phyloP scores from a whole-genome alignment of 1,140 invertebrate genomes.

The Manduca sexta region DNA sequence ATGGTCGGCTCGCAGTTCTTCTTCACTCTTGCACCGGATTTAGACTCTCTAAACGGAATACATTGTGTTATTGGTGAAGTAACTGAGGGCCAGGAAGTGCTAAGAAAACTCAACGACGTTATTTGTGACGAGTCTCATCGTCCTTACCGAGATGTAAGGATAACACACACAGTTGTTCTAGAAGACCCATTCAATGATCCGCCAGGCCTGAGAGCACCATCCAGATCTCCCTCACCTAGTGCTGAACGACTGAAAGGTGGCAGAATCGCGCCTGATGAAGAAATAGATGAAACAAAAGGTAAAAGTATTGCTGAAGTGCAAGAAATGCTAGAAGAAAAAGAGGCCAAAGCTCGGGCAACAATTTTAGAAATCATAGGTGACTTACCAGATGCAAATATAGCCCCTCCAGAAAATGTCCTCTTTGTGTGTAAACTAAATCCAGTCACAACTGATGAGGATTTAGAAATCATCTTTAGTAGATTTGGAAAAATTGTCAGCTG shows the following conservation, averaged over 20 bases:
- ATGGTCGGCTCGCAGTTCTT: constrained; percentile 99
- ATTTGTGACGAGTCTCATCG: constrained; percentile 93
- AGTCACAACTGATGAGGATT: constrained; percentile 97
- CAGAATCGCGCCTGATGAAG: constrained; percentile 95
- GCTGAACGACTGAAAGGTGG: constrained; percentile 86
- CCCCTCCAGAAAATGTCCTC: constrained; percentile 98
- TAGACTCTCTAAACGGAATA: constrained; percentile 93
- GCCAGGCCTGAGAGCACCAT: constrained; percentile 82
- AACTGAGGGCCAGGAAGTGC: constrained; percentile 91
- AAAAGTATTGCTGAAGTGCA: constrained; percentile 88
- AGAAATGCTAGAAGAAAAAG: constrained; percentile 91
- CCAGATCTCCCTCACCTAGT: constrained; percentile 90
- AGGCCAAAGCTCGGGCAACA: constrained; percentile 96
- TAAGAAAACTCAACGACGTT: constrained; percentile 93
- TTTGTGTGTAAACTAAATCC: constrained; percentile 99
- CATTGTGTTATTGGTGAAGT: constrained; percentile 99
- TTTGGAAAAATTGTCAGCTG: constrained; percentile 97
- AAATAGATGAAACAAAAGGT: constrained; percentile 92
- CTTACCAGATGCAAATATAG: constrained; percentile 96
- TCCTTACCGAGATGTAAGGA: constrained; percentile 97
- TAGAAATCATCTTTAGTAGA: constrained; percentile 98
- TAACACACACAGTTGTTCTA: constrained; percentile 97
- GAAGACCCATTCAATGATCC: constrained; percentile 98
- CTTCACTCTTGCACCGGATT: constrained; percentile 90
- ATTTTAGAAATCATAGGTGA: constrained; percentile 99